Evolutionary conservation across 92 coral and sea anemone species (phyloP).

Genomic region (Zoanthus sansibaricus): DNA sequence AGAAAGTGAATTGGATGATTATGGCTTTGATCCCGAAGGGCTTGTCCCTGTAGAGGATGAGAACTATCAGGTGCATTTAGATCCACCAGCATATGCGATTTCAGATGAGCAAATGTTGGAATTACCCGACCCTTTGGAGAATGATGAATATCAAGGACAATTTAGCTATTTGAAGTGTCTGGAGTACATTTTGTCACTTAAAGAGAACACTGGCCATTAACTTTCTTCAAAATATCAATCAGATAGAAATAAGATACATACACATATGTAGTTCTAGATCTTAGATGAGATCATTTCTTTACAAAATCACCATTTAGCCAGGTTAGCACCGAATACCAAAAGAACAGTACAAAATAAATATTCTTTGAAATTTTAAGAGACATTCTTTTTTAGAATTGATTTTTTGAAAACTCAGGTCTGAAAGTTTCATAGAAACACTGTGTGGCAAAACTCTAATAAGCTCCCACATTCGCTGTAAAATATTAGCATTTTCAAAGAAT

Average conservation of each 20-base stretch:
- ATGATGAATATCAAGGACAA: slow-evolving; percentile 1
- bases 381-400: background rate
- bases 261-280: background rate
- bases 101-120: background rate
- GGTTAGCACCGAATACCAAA: background rate
- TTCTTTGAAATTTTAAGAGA: background rate
- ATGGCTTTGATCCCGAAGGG: slow-evolving; percentile 55
- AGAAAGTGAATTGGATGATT: slow-evolving; percentile 46
- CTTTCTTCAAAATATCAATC: slow-evolving; percentile 5
- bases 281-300: slow-evolving; percentile 2
- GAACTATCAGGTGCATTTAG: slow-evolving; percentile 50
- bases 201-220: background rate
- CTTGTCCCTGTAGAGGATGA: slow-evolving; percentile 43
- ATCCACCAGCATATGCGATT: slow-evolving; percentile 45
- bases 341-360: background rate
- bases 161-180: background rate
- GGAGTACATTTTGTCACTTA: background rate
- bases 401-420: slow-evolving; percentile 1
- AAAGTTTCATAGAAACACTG: slow-evolving; percentile 2
- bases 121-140: background rate
- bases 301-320: slow-evolving; percentile 4
- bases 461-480: slow-evolving; percentile 9
- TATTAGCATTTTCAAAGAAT: slow-evolving; percentile 1
- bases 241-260: slow-evolving; percentile 2
- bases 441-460: slow-evolving; percentile 1